Conservation (phyloP, 2,113 vertebrate species). For the Lagopus muta region DNA sequence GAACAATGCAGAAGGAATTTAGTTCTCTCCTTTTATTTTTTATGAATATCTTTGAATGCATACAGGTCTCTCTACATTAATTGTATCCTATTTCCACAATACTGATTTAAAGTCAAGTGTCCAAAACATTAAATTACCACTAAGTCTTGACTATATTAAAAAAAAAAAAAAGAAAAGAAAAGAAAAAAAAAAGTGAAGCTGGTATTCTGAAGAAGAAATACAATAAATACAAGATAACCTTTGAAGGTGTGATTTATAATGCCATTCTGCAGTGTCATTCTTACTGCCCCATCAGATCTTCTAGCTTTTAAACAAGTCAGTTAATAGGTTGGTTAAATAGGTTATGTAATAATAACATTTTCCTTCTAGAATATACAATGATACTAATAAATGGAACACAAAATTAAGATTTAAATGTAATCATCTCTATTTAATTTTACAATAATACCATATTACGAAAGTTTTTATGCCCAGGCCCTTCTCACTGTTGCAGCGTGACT, state of each 20-base stretch:
- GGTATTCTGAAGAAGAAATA: background rate
- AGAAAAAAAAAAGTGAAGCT: background rate
- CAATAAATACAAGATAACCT: background rate
- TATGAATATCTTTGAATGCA: background rate
- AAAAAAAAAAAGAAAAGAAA: too few relatives aligned
- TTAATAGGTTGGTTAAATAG: background rate
- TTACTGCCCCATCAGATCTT: background rate
- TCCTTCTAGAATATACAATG: background rate
- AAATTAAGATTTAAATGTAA: background rate
- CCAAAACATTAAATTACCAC: background rate
- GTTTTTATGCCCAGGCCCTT: accelerated
- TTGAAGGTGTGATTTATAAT: background rate
- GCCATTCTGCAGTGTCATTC: background rate
- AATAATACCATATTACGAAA: accelerated
- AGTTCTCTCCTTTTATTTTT: background rate
- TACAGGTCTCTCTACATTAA: background rate
- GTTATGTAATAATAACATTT: background rate
- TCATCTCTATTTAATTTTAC: background rate
- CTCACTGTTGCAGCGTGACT: accelerated
- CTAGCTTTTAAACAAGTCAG: background rate
- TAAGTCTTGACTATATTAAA: background rate
- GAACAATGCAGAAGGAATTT: background rate
- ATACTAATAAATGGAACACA: background rate
- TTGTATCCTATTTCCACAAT: background rate
- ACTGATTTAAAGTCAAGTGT: background rate